Evolutionary conservation across 2,113 vertebrate species (phyloP).

Genomic region (Meriones unguiculatus): DNA sequence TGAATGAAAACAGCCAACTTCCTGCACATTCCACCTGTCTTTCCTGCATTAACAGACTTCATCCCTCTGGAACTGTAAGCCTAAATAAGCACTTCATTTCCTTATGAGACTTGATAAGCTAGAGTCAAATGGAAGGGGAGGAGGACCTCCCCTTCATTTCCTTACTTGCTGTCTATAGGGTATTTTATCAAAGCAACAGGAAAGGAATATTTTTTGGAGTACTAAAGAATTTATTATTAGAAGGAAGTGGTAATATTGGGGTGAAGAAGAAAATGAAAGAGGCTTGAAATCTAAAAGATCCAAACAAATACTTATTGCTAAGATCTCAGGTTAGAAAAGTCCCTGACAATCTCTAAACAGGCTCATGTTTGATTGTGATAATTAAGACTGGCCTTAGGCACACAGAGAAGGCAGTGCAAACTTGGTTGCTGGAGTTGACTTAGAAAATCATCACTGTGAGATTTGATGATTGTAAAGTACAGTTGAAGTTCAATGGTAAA

Average conservation of each 20-base stretch:
- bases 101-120: too few relatives aligned
- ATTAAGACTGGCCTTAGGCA: not conserved
- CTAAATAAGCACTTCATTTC: not conserved
- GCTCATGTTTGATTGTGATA: not conserved
- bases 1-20: too few relatives aligned
- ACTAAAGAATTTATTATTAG: not conserved
- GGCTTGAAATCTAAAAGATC: not conserved
- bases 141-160: too few relatives aligned
- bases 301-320: not conserved
- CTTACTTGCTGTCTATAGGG: not conserved
- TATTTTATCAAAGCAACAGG: not conserved
- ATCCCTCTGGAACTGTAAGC: not conserved
- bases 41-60: not conserved
- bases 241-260: not conserved
- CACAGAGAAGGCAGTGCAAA: not conserved
- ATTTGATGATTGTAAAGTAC: not conserved
- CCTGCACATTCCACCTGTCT: not conserved
- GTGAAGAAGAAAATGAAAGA: not conserved
- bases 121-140: too few relatives aligned
- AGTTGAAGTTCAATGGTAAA: not conserved
- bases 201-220: not conserved
- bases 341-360: not conserved
- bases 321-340: not conserved
- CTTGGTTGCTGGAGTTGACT: not conserved
- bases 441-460: not conserved